These are phyloP conservation scores for Oreocharis arfaki DNA, from an alignment of 2,113 vertebrate species.

Conservation along the genomic window DNA sequence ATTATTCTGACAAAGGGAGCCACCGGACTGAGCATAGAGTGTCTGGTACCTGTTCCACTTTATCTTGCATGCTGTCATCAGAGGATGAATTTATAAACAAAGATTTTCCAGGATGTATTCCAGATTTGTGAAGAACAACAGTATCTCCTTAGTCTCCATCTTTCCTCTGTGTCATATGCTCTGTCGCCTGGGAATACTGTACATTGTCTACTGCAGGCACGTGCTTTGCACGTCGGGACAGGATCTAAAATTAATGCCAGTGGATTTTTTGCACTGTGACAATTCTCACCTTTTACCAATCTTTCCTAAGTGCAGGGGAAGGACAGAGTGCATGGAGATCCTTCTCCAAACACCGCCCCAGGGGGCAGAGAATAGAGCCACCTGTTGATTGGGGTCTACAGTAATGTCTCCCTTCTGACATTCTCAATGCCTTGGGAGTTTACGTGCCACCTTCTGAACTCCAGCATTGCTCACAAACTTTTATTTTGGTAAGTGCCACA, in stretches of 20 bases:
- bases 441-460: neutral
- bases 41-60: neutral
- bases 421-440: neutral
- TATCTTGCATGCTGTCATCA: neutral
- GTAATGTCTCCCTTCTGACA: neutral
- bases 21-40: neutral
- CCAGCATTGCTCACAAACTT: neutral
- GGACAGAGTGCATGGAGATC: neutral
- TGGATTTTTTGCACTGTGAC: neutral
- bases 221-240: neutral
- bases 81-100: neutral
- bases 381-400: neutral
- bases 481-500: neutral
- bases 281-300: neutral
- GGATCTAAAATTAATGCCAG: neutral
- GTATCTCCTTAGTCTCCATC: neutral
- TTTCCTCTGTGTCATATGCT: neutral
- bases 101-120: neutral
- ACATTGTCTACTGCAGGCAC: neutral
- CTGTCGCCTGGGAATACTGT: neutral
- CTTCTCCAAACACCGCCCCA: neutral
- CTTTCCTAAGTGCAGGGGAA: neutral
- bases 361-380: neutral
- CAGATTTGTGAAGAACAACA: neutral
- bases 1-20: neutral